Percentiles rank a stretch among this genome's conserved stretches.
phyloP scores from a whole-genome alignment of 2,888 invertebrate species.

The Macrosoma leucophasiata region DNA sequence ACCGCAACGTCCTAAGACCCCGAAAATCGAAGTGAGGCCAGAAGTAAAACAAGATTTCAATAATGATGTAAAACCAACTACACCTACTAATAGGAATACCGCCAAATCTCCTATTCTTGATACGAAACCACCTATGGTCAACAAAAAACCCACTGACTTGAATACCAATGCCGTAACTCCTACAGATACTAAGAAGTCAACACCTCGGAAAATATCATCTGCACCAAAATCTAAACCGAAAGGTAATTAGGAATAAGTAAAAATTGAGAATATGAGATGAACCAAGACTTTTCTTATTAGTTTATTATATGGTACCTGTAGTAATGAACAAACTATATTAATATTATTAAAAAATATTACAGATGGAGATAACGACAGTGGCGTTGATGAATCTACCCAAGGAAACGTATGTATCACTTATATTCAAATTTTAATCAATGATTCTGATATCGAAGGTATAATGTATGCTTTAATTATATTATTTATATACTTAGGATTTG shows the following conservation, averaged over 20 bases:
- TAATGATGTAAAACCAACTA: constrained; percentile 35
- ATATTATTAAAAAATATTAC: constrained; percentile 41
- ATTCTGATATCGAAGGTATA: no score
- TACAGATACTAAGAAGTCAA: constrained; percentile 52
- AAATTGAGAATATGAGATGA: constrained; percentile 37
- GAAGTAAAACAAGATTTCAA: constrained; percentile 34
- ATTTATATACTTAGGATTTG: constrained; percentile 54
- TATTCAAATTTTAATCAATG: constrained; percentile 1
- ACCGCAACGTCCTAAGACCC: constrained; percentile 55
- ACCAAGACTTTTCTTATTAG: constrained; percentile 34
- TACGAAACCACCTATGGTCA: constrained; percentile 41
- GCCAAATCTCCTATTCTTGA: constrained; percentile 49
- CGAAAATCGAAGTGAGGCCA: constrained; percentile 46
- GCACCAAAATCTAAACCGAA: constrained; percentile 61
- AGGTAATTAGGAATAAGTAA: constrained; percentile 45
- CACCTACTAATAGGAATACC: constrained; percentile 40
- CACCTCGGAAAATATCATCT: constrained; percentile 58
- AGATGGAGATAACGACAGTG: constrained; percentile 91
- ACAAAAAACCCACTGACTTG: constrained; percentile 59
- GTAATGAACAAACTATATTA: constrained; percentile 3
- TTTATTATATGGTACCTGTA: not conserved
- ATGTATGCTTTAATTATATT: constrained; percentile 5
- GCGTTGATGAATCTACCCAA: constrained; percentile 87
- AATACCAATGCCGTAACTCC: constrained; percentile 38
- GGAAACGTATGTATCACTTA: constrained; percentile 79